Conservation (phyloP, 2,797 vertebrate genomes). For the Lates japonicus region DNA sequence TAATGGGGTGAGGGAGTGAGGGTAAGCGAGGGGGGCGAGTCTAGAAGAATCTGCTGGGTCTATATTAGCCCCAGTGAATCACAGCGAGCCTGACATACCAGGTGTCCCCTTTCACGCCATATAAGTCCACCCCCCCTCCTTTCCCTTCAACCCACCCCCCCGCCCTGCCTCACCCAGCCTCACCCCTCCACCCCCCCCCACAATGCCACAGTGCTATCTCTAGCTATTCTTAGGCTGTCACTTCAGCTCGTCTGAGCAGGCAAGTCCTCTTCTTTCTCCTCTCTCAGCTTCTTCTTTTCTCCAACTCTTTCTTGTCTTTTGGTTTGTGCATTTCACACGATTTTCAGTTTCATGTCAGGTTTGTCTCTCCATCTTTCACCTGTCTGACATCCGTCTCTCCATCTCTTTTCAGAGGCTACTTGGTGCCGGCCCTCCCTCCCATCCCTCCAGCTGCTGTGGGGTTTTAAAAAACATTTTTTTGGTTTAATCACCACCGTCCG, state of each 20-base stretch:
- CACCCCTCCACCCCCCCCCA: conserved; percentile 74
- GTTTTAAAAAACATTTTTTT: not conserved
- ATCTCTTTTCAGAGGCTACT: conserved; percentile 55
- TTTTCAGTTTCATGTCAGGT: not conserved
- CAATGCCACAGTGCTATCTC: conserved; percentile 91
- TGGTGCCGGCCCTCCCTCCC: conserved; percentile 9
- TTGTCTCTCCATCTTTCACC: not conserved
- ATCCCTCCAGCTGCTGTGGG: conserved; percentile 35
- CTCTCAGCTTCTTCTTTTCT: conserved; percentile 42
- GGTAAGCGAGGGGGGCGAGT: conserved; percentile 65
- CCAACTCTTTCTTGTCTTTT: conserved; percentile 1
- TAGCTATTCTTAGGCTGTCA: conserved; percentile 97
- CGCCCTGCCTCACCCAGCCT: conserved; percentile 74
- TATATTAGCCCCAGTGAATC: conserved; percentile 97
- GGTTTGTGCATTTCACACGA: not conserved
- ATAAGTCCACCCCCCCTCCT: conserved; percentile 89
- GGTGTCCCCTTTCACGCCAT: conserved; percentile 97
- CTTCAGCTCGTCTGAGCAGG: conserved; percentile 88
- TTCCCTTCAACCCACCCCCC: conserved; percentile 71
- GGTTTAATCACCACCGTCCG: not conserved
- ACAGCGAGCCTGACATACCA: conserved; percentile 88
- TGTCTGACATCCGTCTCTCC: conserved; percentile 3
- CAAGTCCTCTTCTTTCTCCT: conserved; percentile 82
- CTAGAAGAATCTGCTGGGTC: conserved; percentile 84
- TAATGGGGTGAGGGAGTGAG: conserved; percentile 23